phyloP scores from a whole-genome alignment of 2,113 vertebrate species.

The Fulica atra region DNA sequence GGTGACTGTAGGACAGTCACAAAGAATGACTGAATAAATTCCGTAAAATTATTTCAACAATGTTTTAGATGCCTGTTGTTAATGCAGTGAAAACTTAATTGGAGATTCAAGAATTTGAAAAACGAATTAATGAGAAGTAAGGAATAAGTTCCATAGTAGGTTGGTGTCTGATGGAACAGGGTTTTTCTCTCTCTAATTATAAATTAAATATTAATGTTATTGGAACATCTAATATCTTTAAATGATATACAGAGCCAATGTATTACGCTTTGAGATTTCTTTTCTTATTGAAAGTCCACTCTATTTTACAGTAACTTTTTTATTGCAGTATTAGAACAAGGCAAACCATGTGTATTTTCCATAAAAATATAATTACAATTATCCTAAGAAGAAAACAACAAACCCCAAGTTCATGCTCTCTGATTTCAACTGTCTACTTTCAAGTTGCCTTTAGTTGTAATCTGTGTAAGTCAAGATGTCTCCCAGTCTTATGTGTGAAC shows the following conservation, averaged over 20 bases:
- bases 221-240: not conserved
- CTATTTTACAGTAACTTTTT: not conserved
- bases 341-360: fast-evolving
- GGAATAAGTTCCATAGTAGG: not conserved
- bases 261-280: not conserved
- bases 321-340: not conserved
- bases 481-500: not conserved
- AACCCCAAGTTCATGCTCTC: not conserved
- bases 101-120: not conserved
- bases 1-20: not conserved
- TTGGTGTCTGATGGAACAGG: not conserved
- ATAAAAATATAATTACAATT: not conserved
- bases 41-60: not conserved
- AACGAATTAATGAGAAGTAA: not conserved
- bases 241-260: not conserved
- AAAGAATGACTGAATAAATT: not conserved
- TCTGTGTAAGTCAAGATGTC: too few relatives aligned
- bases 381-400: not conserved
- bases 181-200: not conserved
- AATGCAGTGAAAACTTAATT: not conserved
- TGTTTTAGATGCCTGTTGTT: not conserved
- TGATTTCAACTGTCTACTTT: not conserved
- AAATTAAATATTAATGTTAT: not conserved
- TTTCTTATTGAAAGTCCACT: not conserved
- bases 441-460: not conserved